Percentiles rank a stretch among this genome's conserved stretches.
Conservation (phyloP, 2,113 vertebrate genomes). For the Prietella phreatophila region DNA sequence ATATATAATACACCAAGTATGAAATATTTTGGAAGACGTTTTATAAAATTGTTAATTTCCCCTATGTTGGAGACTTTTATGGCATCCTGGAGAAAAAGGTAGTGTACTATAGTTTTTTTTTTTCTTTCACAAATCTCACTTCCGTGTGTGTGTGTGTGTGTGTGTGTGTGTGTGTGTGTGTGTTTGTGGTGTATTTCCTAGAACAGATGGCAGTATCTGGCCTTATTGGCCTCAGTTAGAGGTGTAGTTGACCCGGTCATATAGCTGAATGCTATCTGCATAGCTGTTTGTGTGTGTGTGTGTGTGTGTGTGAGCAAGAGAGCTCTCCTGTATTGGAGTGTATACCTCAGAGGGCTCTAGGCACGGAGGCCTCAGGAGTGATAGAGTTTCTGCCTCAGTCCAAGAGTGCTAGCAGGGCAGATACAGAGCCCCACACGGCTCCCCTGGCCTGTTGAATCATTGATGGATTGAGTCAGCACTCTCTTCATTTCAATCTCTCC, state of each 20-base stretch:
- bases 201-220: constrained; percentile 32
- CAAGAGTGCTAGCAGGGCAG: constrained; percentile 52
- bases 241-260: constrained; percentile 37
- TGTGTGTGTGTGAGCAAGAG: constrained; percentile 1
- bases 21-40: no score
- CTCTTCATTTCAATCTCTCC: constrained; percentile 33
- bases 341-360: constrained; percentile 48
- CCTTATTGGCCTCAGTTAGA: constrained; percentile 43
- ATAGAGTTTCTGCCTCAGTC: constrained; percentile 60
- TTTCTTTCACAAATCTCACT: not conserved
- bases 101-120: not conserved
- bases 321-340: constrained; percentile 32
- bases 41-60: no score
- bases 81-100: not conserved
- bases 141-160: not conserved
- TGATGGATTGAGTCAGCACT: constrained; percentile 62
- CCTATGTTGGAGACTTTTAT: no score
- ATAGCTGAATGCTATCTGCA: constrained; percentile 47
- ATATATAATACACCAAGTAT: no score
- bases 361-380: constrained; percentile 46
- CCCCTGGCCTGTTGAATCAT: constrained; percentile 59
- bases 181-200: constrained; percentile 29
- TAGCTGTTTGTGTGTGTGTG: constrained; percentile 26
- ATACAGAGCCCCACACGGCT: constrained; percentile 55
- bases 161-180: constrained; percentile 15